Conservation (phyloP, 2,797 vertebrate species). For the Martes flavigula region DNA sequence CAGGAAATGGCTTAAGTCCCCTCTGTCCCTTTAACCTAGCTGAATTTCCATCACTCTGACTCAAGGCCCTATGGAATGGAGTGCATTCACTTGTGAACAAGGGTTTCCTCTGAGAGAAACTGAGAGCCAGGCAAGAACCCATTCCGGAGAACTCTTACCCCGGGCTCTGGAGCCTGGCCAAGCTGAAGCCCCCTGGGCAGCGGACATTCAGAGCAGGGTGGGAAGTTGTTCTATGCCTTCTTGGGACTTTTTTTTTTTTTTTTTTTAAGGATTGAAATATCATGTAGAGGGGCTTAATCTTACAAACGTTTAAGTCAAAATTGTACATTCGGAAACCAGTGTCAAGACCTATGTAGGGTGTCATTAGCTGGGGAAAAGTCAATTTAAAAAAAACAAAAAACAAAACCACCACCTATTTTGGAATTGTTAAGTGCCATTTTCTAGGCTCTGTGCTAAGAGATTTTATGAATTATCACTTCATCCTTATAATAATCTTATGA, state of each 20-base stretch:
- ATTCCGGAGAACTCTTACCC: background rate
- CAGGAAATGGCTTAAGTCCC: background rate
- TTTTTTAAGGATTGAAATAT: background rate
- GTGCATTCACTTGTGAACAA: background rate
- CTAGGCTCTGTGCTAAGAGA: background rate
- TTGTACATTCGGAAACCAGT: background rate
- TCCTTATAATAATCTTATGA: background rate
- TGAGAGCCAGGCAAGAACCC: background rate
- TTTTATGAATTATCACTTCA: background rate
- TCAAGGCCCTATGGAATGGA: background rate
- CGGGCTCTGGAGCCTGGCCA: background rate
- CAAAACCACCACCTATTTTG: background rate
- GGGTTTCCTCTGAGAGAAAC: background rate
- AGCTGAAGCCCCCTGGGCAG: background rate
- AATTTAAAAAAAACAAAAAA: background rate
- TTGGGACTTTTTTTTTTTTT: background rate
- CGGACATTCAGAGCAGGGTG: background rate
- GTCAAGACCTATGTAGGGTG: background rate
- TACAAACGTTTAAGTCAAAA: slow-evolving; percentile 2
- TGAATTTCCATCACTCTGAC: background rate
- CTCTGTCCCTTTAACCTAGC: background rate
- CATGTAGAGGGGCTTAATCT: background rate
- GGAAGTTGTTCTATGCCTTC: background rate
- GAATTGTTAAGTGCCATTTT: background rate
- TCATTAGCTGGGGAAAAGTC: background rate